Evolutionary conservation across 2,113 vertebrate genomes (phyloP).

Genomic region (zebrafish (Danio rerio)): GRCz12tu NC_133178.1:30090001-30090500

Average conservation of each 20-base stretch:
- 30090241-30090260: not conserved
- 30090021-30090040: slow-evolving; percentile 60
- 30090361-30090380: not conserved
- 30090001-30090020: slow-evolving; percentile 36
- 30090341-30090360: not conserved
- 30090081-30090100: slow-evolving; percentile 23
- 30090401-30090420: not conserved
- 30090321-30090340: not conserved
- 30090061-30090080: not conserved
- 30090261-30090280: not conserved
- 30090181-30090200: not conserved
- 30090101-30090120: not conserved
- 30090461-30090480: not conserved
- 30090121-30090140: not conserved
- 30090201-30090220: not conserved
- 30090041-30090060: slow-evolving; percentile 37
- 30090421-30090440: not conserved
- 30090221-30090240: not conserved
- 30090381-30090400: not conserved
- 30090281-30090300: not conserved
- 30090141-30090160: not conserved
- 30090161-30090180: not conserved
- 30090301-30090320: slow-evolving; percentile 11
- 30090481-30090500: not conserved
- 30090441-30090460: not conserved